A percentile compares a stretch with the other conserved stretches of the same genome.
These are phyloP conservation scores for Hippopotamus amphibius DNA, from an alignment of 2,113 vertebrate species.

Conservation along the genomic window DNA sequence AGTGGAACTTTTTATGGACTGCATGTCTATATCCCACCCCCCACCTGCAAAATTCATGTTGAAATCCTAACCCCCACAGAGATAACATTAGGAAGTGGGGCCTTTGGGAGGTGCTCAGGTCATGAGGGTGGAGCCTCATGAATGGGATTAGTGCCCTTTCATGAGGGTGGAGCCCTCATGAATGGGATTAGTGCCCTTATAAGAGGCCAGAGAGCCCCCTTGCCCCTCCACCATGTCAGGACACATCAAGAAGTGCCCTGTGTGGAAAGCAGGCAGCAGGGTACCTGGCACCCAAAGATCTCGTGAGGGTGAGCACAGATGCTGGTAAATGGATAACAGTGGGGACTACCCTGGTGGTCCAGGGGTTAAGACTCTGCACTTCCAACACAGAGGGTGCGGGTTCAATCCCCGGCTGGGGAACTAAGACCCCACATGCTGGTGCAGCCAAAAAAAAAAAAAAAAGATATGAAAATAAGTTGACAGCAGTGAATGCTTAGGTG, in stretches of 20 bases:
- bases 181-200: background rate
- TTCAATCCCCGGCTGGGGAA: no score
- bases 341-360: no score
- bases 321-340: background rate
- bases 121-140: background rate
- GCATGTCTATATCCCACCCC: background rate
- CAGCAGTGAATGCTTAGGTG: background rate
- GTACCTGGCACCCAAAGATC: background rate
- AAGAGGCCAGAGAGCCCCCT: background rate
- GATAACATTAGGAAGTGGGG: background rate
- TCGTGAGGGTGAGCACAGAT: rapidly evolving
- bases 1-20: background rate
- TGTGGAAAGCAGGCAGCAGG: background rate
- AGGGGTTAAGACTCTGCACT: no score
- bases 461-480: background rate
- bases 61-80: background rate
- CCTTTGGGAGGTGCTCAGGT: background rate
- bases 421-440: no score
- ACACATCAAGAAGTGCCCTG: rapidly evolving
- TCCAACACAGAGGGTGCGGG: no score
- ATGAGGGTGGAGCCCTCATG: background rate
- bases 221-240: background rate
- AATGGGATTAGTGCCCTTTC: background rate
- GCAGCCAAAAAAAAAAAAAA: no score
- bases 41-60: background rate